phyloP scores from a whole-genome alignment of 1,140 invertebrate species.

The Neelides sp. region DNA sequence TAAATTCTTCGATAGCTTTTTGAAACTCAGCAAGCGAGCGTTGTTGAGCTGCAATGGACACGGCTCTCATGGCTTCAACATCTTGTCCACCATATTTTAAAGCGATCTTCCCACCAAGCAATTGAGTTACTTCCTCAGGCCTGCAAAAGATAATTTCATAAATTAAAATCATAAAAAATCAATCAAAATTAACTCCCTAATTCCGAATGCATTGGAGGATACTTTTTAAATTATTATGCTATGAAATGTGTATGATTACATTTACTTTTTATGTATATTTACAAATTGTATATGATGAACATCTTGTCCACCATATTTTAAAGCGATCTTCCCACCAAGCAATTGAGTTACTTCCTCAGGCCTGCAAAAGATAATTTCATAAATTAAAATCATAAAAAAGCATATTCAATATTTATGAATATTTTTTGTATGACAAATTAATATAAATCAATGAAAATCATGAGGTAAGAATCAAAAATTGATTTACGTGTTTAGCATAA shows the following conservation, averaged over 20 bases:
- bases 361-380: constrained; percentile 35
- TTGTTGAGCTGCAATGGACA: constrained; percentile 88
- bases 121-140: constrained; percentile 89
- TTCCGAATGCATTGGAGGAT: too few relatives aligned
- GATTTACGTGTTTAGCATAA: constrained; percentile 75
- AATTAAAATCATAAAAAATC: too few relatives aligned
- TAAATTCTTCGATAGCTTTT: constrained; percentile 66
- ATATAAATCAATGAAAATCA: background rate
- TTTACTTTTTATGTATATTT: too few relatives aligned
- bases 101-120: constrained; percentile 91
- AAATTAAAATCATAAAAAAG: too few relatives aligned
- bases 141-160: constrained; percentile 36
- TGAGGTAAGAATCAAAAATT: constrained; percentile 4
- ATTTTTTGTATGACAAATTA: background rate
- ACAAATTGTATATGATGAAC: constrained; percentile 38
- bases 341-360: constrained; percentile 94
- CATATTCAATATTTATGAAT: background rate
- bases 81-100: constrained; percentile 90
- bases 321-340: constrained; percentile 86
- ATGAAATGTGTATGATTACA: too few relatives aligned
- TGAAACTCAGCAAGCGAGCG: constrained; percentile 93
- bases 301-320: constrained; percentile 90
- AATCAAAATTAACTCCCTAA: too few relatives aligned
- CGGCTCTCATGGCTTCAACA: constrained; percentile 94
- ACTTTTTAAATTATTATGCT: background rate